Percentiles rank a stretch among this genome's conserved stretches.
phyloP scores from a whole-genome alignment of 2,888 invertebrate genomes.

The Andrena minutula region DNA sequence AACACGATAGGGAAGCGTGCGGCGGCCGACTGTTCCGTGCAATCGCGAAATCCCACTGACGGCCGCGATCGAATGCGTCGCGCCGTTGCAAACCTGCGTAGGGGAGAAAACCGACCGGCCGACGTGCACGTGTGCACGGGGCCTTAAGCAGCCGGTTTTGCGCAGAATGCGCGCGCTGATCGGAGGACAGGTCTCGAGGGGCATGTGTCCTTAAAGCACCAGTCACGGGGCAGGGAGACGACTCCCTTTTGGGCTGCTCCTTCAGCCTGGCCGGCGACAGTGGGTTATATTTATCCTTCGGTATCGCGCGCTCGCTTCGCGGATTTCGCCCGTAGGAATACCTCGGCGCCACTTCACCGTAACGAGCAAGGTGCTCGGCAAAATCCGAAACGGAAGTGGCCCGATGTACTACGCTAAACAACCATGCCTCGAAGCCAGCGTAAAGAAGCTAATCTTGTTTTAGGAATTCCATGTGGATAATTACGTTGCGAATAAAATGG shows the following conservation, averaged over 20 bases:
- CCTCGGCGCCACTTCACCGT: conserved; percentile 24
- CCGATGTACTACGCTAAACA: background rate
- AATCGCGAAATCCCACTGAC: conserved; percentile 63
- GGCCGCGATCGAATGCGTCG: conserved; percentile 47
- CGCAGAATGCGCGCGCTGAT: conserved; percentile 23
- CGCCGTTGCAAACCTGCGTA: conserved; percentile 44
- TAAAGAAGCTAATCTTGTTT: background rate
- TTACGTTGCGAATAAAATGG: background rate
- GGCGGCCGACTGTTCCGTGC: conserved; percentile 45
- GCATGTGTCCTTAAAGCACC: conserved; percentile 37
- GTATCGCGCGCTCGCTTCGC: conserved; percentile 8
- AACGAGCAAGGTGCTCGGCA: background rate
- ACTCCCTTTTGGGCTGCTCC: conserved; percentile 30
- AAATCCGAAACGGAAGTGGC: background rate
- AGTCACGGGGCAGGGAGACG: conserved; percentile 25
- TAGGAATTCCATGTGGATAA: background rate
- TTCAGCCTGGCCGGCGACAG: conserved; percentile 39
- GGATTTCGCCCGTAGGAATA: conserved; percentile 41
- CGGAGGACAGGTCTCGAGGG: conserved; percentile 23
- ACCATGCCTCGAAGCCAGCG: background rate
- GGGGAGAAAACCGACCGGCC: conserved; percentile 37
- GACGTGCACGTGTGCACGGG: conserved; percentile 44
- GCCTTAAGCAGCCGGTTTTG: conserved; percentile 49
- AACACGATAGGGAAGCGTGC: conserved; percentile 45
- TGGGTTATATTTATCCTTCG: conserved; percentile 60